A percentile compares a stretch with the other conserved stretches of the same genome.
phyloP scores from a whole-genome alignment of 92 coral and sea anemone species.

The Ricordea florida region DNA sequence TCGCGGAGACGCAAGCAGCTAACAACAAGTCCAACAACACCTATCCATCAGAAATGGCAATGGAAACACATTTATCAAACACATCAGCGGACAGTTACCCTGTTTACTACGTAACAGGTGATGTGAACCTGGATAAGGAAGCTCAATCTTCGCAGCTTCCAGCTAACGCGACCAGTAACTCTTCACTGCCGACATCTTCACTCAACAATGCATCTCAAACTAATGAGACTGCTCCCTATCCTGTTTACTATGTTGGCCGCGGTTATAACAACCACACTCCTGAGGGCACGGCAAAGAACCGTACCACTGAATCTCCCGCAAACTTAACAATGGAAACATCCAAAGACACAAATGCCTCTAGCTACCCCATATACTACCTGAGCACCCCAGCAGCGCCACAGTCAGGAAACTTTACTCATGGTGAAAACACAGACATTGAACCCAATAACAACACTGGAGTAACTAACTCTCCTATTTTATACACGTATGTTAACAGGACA shows the following conservation, averaged over 20 bases:
- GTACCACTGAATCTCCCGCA: neutral
- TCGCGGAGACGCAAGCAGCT: neutral
- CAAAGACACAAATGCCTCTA: neutral
- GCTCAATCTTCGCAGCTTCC: neutral
- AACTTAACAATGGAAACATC: neutral
- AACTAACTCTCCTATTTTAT: constrained; percentile 11
- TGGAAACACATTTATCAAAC: neutral
- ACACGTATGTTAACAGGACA: neutral
- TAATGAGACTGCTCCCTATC: neutral
- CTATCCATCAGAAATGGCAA: neutral
- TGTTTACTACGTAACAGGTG: constrained; percentile 2
- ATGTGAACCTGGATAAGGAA: neutral
- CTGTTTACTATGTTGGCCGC: constrained; percentile 18
- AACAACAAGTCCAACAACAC: neutral
- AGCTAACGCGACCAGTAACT: neutral
- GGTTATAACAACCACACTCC: neutral
- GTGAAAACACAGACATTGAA: neutral
- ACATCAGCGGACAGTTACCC: constrained; percentile 2
- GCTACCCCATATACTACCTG: neutral
- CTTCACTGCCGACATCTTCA: neutral
- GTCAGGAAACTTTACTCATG: too few relatives aligned
- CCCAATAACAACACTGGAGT: neutral
- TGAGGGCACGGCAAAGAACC: neutral
- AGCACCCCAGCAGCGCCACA: neutral
- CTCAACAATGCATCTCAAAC: neutral